phyloP scores from a whole-genome alignment of 2,113 vertebrate species.

The Cnemophilus loriae region DNA sequence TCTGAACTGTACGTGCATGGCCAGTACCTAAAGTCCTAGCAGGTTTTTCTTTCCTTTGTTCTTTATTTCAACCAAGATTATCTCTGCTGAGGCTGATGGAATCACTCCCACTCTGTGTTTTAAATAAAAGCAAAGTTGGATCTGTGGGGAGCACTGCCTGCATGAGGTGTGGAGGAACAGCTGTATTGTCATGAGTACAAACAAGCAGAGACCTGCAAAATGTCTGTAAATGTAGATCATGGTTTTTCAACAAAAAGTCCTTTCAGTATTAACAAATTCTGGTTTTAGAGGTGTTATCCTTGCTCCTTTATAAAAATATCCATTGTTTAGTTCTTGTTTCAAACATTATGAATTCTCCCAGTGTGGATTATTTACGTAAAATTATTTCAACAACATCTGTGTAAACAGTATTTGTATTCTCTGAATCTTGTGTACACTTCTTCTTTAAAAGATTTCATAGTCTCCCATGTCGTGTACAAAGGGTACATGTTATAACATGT shows the following conservation, averaged over 20 bases:
- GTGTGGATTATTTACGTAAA: background rate
- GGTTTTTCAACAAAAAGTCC: background rate
- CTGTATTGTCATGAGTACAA: constrained; percentile 1
- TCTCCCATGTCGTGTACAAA: background rate
- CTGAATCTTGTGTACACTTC: background rate
- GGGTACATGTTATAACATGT: background rate
- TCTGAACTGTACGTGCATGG: fast-evolving
- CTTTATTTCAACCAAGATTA: background rate
- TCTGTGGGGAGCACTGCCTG: constrained; percentile 18
- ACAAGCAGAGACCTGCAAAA: constrained; percentile 36
- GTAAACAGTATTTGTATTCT: background rate
- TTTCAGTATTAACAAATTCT: background rate
- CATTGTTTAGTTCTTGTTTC: background rate
- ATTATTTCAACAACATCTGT: background rate
- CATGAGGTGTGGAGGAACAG: background rate
- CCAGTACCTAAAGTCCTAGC: background rate
- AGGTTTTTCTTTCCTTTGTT: background rate
- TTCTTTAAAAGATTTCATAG: background rate
- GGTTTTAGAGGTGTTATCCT: background rate
- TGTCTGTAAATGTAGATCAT: background rate
- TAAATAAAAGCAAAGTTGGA: background rate
- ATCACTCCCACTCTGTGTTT: background rate
- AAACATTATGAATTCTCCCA: background rate
- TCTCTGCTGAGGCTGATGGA: background rate
- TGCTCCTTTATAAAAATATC: background rate